These are phyloP conservation scores for Maniola jurtina DNA, from an alignment of 1,140 invertebrate genomes.

Conservation along the genomic window DNA sequence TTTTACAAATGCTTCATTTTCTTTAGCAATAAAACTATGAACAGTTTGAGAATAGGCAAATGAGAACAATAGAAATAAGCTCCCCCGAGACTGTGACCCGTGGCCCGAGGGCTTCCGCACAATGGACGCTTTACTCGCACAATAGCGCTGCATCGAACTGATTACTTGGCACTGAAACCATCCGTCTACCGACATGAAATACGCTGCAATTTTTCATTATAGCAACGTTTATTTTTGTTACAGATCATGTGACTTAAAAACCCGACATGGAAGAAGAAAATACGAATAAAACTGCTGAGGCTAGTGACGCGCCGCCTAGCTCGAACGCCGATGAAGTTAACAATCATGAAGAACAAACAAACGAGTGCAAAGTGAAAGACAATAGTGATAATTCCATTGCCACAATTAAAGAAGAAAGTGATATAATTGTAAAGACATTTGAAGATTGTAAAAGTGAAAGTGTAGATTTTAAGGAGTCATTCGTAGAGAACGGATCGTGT, in stretches of 20 bases:
- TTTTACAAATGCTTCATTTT: constrained; percentile 11
- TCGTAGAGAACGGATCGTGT: constrained; percentile 52
- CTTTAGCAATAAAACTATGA: constrained; percentile 16
- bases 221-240: constrained; percentile 45
- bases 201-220: constrained; percentile 26
- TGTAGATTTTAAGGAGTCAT: constrained; percentile 48
- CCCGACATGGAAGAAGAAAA: constrained; percentile 61
- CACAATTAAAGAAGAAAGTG: constrained; percentile 51
- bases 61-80: constrained; percentile 53
- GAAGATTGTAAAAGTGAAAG: constrained; percentile 46
- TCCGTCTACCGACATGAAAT: constrained; percentile 22
- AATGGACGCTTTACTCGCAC: constrained; percentile 45
- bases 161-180: constrained; percentile 43
- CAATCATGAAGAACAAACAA: constrained; percentile 35
- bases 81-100: constrained; percentile 49
- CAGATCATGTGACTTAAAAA: constrained; percentile 69
- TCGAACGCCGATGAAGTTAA: constrained; percentile 34
- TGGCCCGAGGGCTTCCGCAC: constrained; percentile 42
- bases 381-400: constrained; percentile 37
- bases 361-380: constrained; percentile 34
- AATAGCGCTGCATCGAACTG: constrained; percentile 44
- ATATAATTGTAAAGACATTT: constrained; percentile 39
- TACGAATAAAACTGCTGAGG: constrained; percentile 39
- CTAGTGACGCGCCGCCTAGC: constrained; percentile 31
- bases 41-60: constrained; percentile 45